Evolutionary conservation across 2,113 vertebrate species (phyloP), one percentile per base, ranked within the genome.

Genomic region (Thinocorus orbignyianus): DNA sequence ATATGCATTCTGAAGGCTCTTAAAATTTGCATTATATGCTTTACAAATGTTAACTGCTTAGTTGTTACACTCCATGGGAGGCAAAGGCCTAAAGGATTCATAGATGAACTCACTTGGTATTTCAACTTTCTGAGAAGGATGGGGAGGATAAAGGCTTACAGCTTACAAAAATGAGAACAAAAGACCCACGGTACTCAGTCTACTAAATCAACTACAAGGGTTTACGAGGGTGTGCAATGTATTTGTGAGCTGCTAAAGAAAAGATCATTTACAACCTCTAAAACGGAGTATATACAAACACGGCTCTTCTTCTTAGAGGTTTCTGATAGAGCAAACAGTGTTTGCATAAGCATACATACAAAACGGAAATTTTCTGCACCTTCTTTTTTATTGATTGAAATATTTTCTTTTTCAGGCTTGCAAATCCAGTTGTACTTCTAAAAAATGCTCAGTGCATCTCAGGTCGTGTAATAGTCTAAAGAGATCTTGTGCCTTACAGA

Each of bases 1-100:
- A 1, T 33, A 18, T 13, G 30, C 22, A 31, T 86, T 79, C 58
- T 25, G 66, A 79, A 90, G 68, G 30, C 33, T 55, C 37, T 69
- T 86, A 79, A 69, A 88, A 46, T 46, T 46, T 58, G 20, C 81
- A 55, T 48, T 64, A 48, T 13, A 28, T 4, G 12, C 46, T 82
- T 95, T 90, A 81, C 17, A 92, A 73, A 88, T 51, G 20, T 83
- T 88, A 86, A 83, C 37, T 70, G 39, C 46, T 89, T 70, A 80
- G 46, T 7, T 90, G n/a, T 83, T 85, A 88, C 33, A 81, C n/a
- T 92, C 92, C 71, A 69, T 9, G 60, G 7, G 31, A 76, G 46
- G 54, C 17, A 90, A 86, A 88, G 17, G 16, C 58, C 87, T 85
- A 51, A 85, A 90, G 81, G 68, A 69, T 54, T 91, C 85, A 66